Evolutionary conservation across 2,113 vertebrate species (phyloP).

Genomic region (Labrus mixtus): DNA sequence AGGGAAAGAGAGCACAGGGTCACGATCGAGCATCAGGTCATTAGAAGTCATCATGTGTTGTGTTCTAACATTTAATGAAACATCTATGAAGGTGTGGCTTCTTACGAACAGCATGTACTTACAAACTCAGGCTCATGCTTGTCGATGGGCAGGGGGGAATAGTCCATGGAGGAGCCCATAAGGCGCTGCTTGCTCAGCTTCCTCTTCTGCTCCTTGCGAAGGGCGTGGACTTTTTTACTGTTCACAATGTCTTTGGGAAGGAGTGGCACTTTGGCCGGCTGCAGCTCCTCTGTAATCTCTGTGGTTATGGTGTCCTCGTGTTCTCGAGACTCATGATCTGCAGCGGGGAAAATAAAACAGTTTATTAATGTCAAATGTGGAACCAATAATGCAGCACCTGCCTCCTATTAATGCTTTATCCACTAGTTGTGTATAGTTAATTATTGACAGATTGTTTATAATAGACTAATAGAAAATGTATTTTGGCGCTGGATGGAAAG

Average conservation of each 20-base stretch:
- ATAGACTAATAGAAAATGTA: neutral
- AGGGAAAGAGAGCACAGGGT: constrained; percentile 13
- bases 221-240: constrained; percentile 90
- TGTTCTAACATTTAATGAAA: neutral
- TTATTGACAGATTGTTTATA: neutral
- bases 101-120: constrained; percentile 58
- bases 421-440: neutral
- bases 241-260: constrained; percentile 83
- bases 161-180: constrained; percentile 87
- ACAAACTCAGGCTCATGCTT: constrained; percentile 97
- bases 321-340: constrained; percentile 92
- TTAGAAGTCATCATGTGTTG: neutral
- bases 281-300: constrained; percentile 90
- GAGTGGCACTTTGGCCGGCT: constrained; percentile 85
- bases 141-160: constrained; percentile 89
- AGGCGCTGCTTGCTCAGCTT: constrained; percentile 88
- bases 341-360: constrained; percentile 12
- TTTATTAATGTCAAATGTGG: neutral
- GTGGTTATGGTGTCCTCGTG: constrained; percentile 89
- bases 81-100: neutral
- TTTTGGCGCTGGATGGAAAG: neutral
- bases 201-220: constrained; percentile 92
- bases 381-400: neutral
- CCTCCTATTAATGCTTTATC: too few relatives aligned
- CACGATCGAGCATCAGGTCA: constrained; percentile 2